Conservation (phyloP, 2,888 invertebrate genomes). For the Hydroisotoma schaefferi region DNA sequence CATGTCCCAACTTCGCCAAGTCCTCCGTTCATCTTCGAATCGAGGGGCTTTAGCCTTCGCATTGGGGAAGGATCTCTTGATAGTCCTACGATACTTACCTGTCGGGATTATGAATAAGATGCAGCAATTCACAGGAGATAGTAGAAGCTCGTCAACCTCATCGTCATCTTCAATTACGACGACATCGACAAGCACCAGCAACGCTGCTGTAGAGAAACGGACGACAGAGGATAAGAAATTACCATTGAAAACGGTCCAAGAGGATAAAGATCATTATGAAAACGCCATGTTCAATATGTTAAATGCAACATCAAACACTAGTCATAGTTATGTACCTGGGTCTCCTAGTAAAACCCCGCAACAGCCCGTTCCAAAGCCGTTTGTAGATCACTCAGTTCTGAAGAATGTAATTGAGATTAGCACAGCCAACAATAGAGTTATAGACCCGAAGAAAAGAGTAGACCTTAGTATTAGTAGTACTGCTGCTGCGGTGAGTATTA, state of each 20-base stretch:
- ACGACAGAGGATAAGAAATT: too few species aligned
- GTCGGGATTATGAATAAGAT: conserved; percentile 28
- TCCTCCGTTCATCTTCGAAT: conserved; percentile 25
- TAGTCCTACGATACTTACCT: conserved; percentile 33
- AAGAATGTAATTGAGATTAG: conserved; percentile 27
- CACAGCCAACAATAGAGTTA: conserved; percentile 26
- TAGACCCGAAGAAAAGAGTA: not conserved
- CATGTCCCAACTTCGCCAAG: conserved; percentile 31
- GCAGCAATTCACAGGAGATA: conserved; percentile 15
- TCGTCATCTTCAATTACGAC: not conserved
- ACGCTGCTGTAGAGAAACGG: not conserved
- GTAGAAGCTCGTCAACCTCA: not conserved
- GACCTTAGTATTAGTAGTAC: not conserved
- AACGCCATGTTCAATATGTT: too few species aligned
- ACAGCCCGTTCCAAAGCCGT: too few species aligned
- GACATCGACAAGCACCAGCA: not conserved
- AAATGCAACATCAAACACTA: too few species aligned
- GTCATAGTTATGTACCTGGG: too few species aligned
- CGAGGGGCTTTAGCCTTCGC: conserved; percentile 30
- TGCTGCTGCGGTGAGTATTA: not conserved
- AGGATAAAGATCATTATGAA: too few species aligned
- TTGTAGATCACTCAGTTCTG: conserved; percentile 23
- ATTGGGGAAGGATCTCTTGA: conserved; percentile 32
- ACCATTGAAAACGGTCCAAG: too few species aligned
- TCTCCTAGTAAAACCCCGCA: too few species aligned